Evolutionary conservation across 2,888 invertebrate genomes (phyloP), one percentile per base, ranked within the genome.

Genomic region (Pyrochroa serraticornis): DNA sequence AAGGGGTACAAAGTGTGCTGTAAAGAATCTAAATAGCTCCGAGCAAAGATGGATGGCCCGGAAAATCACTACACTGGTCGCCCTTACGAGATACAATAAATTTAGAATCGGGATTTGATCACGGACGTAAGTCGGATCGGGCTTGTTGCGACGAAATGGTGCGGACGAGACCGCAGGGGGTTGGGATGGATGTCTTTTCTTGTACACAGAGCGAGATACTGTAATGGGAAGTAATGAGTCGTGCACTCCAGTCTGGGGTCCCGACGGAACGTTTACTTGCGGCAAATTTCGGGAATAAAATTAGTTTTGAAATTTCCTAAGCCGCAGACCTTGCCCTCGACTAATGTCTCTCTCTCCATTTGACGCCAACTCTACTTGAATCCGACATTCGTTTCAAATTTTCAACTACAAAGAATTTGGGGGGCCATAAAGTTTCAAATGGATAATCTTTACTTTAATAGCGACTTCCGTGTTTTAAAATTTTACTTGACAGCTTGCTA

Each of bases 21-120:
- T 61, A 60, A 70, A 70, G 71, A 69, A 70, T 70, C 69, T 68
- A 70, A 70, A 71, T 70, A 65, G 71, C 66, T 65, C 43, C 47
- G 58, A 63, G 64, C 61, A 53, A 71, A 74, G 75, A 75, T 66
- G 73, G 67, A 75, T 74, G 67, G 71, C 70, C 64, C 62, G 71
- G 73, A 75, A 74, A 75, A 75, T 75, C 75, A 74, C 72, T 73
- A 74, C 73, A 74, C 64, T 71, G 71, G 71, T 70, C 68, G 66
- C 63, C 68, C 69, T 71, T 71, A 69, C 70, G 64, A 71, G 70
- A 72, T 71, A 70, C 71, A 70, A 74, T 75, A 75, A 73, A 75
- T 72, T 65, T 62, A 45, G 63, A 62, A 72, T 73, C 67, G 70
- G 65, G 67, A 60, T 55, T 41, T 51, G 60, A 60, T 55, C 60